phyloP scores from a whole-genome alignment of 1,140 invertebrate genomes.

The Drosophila quadrilineata region DNA sequence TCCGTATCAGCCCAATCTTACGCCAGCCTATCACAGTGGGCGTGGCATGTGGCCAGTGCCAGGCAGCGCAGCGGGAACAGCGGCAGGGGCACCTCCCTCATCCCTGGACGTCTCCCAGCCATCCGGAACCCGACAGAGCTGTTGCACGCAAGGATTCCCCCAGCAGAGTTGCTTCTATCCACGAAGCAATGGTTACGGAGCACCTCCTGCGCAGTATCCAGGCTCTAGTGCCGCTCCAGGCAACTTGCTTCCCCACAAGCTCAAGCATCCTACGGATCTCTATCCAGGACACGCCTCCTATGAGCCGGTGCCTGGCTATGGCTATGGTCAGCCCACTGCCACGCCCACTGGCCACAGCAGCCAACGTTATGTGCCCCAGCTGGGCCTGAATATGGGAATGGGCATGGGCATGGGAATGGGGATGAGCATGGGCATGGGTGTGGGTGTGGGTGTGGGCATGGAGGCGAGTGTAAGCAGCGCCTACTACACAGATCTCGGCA shows the following conservation, averaged over 20 bases:
- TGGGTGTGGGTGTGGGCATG: constrained; percentile 29
- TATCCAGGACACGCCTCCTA: constrained; percentile 50
- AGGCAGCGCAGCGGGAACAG: too few species aligned
- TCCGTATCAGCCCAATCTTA: constrained; percentile 42
- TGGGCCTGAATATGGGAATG: constrained; percentile 20
- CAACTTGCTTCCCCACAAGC: constrained; percentile 24
- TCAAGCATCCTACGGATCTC: constrained; percentile 68
- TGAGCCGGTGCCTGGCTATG: constrained; percentile 36
- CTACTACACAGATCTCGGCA: constrained; percentile 71
- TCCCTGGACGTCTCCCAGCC: background rate
- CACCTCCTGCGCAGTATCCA: constrained; percentile 32
- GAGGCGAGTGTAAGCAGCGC: constrained; percentile 41
- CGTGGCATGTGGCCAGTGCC: constrained; percentile 46
- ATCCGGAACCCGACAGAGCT: constrained; percentile 50
- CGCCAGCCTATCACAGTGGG: constrained; percentile 32
- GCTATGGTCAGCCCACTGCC: constrained; percentile 31
- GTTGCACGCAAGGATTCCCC: constrained; percentile 55
- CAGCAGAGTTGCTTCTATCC: constrained; percentile 72
- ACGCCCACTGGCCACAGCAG: constrained; percentile 18
- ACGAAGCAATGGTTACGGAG: constrained; percentile 46
- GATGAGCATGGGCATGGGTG: constrained; percentile 29
- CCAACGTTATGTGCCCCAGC: constrained; percentile 36
- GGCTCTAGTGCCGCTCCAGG: background rate
- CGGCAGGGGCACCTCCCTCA: constrained; percentile 4
- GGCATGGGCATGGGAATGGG: constrained; percentile 32